A percentile compares a stretch with the other conserved stretches of the same genome.
Conservation (phyloP, 2,888 invertebrate species). For the Yponomeuta malinellus region DNA sequence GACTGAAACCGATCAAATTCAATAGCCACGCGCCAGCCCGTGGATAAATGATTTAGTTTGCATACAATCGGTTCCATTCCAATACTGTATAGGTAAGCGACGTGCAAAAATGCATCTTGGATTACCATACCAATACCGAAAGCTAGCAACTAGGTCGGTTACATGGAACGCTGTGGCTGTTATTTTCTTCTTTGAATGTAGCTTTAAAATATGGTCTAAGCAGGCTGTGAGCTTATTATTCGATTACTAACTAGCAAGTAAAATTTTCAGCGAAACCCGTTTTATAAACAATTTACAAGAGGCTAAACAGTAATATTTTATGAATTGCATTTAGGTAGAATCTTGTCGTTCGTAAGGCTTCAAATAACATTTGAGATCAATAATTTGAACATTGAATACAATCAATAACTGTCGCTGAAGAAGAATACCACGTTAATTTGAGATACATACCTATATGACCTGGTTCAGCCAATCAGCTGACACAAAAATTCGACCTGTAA, state of each 20-base stretch:
- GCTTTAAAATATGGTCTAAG: no score
- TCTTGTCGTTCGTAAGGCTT: no score
- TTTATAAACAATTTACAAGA: no score
- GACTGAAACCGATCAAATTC: not conserved
- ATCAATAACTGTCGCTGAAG: no score
- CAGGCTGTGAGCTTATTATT: no score
- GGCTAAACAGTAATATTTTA: no score
- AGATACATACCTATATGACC: constrained; percentile 48
- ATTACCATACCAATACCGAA: not conserved
- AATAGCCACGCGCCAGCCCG: not conserved
- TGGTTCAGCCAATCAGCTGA: constrained; percentile 61
- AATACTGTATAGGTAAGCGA: constrained; percentile 18
- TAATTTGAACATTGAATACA: no score
- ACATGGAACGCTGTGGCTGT: not conserved
- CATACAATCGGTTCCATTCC: constrained; percentile 46
- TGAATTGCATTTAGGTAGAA: no score
- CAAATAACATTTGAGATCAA: no score
- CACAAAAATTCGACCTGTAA: constrained; percentile 53
- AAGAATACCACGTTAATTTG: not conserved
- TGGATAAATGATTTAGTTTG: constrained; percentile 45
- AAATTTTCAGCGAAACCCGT: no score
- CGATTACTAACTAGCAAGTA: no score
- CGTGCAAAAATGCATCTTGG: constrained; percentile 53
- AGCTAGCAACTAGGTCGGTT: not conserved
- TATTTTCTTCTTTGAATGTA: no score